Conservation (phyloP, 1,140 invertebrate genomes). For the Olivierus martensii region DNA sequence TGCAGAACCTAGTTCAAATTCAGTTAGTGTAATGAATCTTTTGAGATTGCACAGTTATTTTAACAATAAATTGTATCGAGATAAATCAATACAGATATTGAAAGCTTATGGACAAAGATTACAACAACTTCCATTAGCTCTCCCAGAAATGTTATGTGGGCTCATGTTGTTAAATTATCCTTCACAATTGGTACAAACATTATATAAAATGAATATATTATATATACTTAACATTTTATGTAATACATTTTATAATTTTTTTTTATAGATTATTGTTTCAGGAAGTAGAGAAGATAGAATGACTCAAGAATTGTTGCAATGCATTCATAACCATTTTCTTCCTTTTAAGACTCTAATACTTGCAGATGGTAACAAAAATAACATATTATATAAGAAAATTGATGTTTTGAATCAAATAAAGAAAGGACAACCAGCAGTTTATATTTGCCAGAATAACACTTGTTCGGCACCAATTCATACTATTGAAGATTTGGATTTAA, state of each 20-base stretch:
- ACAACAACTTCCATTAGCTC: conserved; percentile 41
- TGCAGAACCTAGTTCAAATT: conserved; percentile 83
- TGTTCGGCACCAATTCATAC: conserved; percentile 64
- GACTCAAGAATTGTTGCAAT: conserved; percentile 7
- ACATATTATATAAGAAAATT: neutral
- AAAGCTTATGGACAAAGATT: conserved; percentile 45
- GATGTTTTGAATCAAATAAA: conserved; percentile 9
- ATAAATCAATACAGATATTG: conserved; percentile 46
- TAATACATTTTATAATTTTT: conserved; percentile 12
- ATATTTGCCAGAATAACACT: conserved; percentile 61
- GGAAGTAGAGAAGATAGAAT: conserved; percentile 25
- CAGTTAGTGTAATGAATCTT: conserved; percentile 70
- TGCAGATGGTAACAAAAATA: conserved; percentile 4
- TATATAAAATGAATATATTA: neutral
- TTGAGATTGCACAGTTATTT: conserved; percentile 52
- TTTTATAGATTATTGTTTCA: conserved; percentile 23
- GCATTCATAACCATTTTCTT: conserved; percentile 13
- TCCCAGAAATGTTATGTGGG: conserved; percentile 55
- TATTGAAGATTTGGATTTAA: conserved; percentile 42
- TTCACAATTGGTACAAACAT: conserved; percentile 4
- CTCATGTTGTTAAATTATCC: conserved; percentile 8
- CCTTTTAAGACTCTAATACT: conserved; percentile 11
- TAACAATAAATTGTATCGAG: conserved; percentile 38
- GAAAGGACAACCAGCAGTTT: conserved; percentile 49
- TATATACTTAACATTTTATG: neutral